Conservation (phyloP, 2,888 invertebrate genomes). For the Argyresthia albistria region DNA sequence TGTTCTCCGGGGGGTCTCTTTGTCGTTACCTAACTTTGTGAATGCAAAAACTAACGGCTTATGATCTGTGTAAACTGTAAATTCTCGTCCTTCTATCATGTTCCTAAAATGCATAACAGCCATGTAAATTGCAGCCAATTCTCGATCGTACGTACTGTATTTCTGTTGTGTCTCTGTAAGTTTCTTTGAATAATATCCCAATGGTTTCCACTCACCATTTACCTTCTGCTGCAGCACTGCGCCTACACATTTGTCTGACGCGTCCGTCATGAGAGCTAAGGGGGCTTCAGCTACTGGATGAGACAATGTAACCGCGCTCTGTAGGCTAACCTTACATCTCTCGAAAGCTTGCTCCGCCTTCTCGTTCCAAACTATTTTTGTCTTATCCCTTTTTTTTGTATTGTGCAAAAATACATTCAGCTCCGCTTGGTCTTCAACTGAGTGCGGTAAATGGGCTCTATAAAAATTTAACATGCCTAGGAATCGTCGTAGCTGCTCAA, state of each 20-base stretch:
- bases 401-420: constrained; percentile 1
- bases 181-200: constrained; percentile 6
- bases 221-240: not conserved
- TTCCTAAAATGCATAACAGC: constrained; percentile 6
- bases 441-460: constrained; percentile 4
- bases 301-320: constrained; percentile 1
- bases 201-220: constrained; percentile 3
- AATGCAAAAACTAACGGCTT: constrained; percentile 14
- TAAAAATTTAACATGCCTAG: no score
- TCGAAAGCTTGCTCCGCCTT: not conserved
- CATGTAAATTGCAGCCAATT: constrained; percentile 6
- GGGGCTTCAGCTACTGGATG: not conserved
- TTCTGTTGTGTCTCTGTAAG: constrained; percentile 1
- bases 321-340: constrained; percentile 1
- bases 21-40: constrained; percentile 5
- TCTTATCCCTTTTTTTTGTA: constrained; percentile 6
- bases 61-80: no score
- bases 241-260: not conserved
- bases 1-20: constrained; percentile 10
- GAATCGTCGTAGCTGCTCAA: constrained; percentile 11
- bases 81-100: constrained; percentile 6
- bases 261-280: not conserved
- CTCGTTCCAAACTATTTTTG: not conserved
- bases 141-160: constrained; percentile 8
- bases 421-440: constrained; percentile 6